phyloP scores from a whole-genome alignment of 2,113 vertebrate species.

The Colinus virginianus region DNA sequence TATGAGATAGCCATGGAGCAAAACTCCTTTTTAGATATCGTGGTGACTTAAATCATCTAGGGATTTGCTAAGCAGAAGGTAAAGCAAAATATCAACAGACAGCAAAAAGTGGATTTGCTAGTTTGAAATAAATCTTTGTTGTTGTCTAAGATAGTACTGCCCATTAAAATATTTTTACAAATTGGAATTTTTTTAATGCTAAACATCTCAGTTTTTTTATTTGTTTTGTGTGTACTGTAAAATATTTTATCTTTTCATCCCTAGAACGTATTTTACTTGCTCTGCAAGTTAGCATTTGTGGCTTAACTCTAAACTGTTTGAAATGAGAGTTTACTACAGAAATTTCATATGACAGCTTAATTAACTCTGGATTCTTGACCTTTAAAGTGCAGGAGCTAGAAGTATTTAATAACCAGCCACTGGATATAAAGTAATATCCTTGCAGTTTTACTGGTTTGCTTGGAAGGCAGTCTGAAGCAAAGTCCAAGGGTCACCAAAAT shows the following conservation, averaged over 20 bases:
- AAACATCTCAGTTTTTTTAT: not conserved
- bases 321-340: conserved; percentile 34
- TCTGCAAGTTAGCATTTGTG: conserved; percentile 21
- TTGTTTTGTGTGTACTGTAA: not conserved
- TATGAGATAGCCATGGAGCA: not conserved
- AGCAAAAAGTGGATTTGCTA: not conserved
- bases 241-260: conserved; percentile 24
- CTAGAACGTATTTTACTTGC: conserved; percentile 35
- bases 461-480: conserved; percentile 63
- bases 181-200: not conserved
- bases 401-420: conserved; percentile 37
- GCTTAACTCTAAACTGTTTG: not conserved
- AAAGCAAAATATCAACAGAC: not conserved
- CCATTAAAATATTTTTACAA: not conserved
- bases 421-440: conserved; percentile 54
- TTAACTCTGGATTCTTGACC: conserved; percentile 69
- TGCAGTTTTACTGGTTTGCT: conserved; percentile 49
- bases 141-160: not conserved
- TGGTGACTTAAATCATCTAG: not conserved
- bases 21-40: not conserved
- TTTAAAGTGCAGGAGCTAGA: conserved; percentile 51
- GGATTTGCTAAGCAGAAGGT: not conserved
- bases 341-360: conserved; percentile 36
- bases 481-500: conserved; percentile 66
- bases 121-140: not conserved